Conservation (phyloP, 2,888 invertebrate species). For the Acronicta psi region DNA sequence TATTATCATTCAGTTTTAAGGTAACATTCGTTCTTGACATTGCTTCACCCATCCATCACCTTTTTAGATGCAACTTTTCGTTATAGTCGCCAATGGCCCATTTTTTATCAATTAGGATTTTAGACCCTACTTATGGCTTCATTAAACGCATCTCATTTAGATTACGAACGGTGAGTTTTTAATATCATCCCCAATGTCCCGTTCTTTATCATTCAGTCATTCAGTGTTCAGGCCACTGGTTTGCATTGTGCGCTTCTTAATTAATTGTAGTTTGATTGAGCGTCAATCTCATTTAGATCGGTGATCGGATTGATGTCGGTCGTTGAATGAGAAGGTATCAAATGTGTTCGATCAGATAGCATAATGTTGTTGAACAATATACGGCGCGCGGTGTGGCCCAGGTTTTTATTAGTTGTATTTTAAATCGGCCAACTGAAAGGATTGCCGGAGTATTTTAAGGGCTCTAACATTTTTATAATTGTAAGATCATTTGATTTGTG, state of each 20-base stretch:
- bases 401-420: slow-evolving; percentile 26
- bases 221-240: slow-evolving; percentile 28
- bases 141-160: slow-evolving; percentile 38
- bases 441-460: slow-evolving; percentile 2
- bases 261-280: slow-evolving; percentile 80
- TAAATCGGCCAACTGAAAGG: slow-evolving; percentile 8
- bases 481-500: background rate
- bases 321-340: slow-evolving; percentile 73
- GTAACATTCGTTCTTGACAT: too few relatives aligned
- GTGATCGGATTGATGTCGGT: slow-evolving; percentile 59
- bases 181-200: slow-evolving; percentile 34
- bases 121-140: background rate
- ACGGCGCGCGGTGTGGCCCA: slow-evolving; percentile 45
- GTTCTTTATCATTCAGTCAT: slow-evolving; percentile 45
- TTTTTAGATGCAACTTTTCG: background rate
- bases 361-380: slow-evolving; percentile 41
- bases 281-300: slow-evolving; percentile 64
- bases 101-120: background rate
- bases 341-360: slow-evolving; percentile 69
- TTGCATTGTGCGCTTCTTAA: slow-evolving; percentile 66
- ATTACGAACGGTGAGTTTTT: slow-evolving; percentile 38
- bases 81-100: background rate
- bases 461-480: too few relatives aligned
- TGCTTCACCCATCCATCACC: too few relatives aligned
- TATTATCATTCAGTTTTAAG: too few relatives aligned